These are phyloP conservation scores for Ophiothrix spiculata DNA, from an alignment of 35 echinoderm and acorn worm genomes.

Conservation along the genomic window DNA sequence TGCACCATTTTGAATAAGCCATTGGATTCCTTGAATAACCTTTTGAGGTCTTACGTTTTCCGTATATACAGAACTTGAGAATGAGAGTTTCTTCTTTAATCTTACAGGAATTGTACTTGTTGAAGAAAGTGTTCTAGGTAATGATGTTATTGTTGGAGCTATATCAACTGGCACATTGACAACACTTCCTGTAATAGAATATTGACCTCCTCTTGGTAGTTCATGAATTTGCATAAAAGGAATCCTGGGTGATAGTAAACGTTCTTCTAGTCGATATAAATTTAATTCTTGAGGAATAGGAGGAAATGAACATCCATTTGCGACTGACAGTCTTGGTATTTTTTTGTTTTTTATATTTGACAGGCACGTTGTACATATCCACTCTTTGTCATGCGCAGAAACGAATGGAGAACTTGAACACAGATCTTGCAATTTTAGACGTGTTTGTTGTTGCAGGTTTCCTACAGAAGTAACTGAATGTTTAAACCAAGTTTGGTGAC, in stretches of 20 bases:
- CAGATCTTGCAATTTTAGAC: background rate
- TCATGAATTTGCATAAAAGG: background rate
- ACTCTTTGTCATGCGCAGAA: background rate
- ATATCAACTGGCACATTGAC: slow-evolving; percentile 15
- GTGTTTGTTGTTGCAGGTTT: background rate
- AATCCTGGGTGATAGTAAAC: background rate
- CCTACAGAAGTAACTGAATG: background rate
- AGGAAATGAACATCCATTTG: background rate
- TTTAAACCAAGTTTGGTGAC: slow-evolving; percentile 32
- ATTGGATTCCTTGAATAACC: background rate
- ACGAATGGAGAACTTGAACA: background rate
- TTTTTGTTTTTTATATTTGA: background rate
- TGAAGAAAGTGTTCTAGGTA: background rate
- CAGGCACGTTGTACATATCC: background rate
- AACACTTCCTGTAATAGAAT: background rate
- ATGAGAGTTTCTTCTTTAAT: background rate
- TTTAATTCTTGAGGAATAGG: background rate
- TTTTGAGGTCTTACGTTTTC: background rate
- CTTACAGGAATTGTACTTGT: background rate
- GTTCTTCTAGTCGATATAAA: background rate
- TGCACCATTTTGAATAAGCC: background rate
- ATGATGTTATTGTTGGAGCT: background rate
- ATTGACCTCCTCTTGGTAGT: background rate
- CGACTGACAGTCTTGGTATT: slow-evolving; percentile 1
- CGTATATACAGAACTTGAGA: background rate